Percentiles rank a stretch among this genome's conserved stretches.
These are phyloP conservation scores for Neopelma chrysocephalum DNA, from an alignment of 2,797 vertebrate genomes.

Conservation along the genomic window DNA sequence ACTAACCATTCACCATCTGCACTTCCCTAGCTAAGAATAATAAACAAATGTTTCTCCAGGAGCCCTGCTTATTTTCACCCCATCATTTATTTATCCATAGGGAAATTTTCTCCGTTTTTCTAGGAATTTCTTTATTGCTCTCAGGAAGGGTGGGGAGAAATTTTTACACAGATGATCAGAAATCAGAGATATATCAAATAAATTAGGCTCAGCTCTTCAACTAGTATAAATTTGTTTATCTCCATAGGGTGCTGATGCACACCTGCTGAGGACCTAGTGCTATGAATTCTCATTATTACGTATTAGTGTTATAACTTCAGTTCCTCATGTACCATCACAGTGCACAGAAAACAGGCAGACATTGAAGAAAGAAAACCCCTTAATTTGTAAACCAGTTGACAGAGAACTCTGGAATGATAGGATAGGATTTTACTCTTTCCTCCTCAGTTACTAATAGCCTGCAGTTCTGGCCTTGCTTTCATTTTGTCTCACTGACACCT, in stretches of 20 bases:
- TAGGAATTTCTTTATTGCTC: background rate
- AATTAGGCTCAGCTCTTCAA: background rate
- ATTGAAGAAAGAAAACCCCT: background rate
- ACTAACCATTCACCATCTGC: background rate
- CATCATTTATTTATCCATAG: background rate
- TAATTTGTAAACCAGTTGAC: background rate
- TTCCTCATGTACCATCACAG: background rate
- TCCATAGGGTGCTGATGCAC: background rate
- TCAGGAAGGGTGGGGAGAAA: background rate
- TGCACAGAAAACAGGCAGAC: background rate
- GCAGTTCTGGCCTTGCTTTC: background rate
- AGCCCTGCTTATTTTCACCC: background rate
- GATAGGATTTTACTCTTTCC: background rate
- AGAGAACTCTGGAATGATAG: background rate
- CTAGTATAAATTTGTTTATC: background rate
- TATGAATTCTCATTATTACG: background rate
- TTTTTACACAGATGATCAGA: background rate
- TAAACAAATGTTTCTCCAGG: background rate
- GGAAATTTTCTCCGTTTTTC: background rate
- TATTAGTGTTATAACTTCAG: background rate
- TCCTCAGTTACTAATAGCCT: background rate
- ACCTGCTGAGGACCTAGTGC: background rate
- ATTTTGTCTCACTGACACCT: background rate
- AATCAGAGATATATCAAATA: background rate
- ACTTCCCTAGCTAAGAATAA: background rate